Evolutionary conservation across 2,113 vertebrate species (phyloP).

Genomic region (Istiophorus platypterus): DNA sequence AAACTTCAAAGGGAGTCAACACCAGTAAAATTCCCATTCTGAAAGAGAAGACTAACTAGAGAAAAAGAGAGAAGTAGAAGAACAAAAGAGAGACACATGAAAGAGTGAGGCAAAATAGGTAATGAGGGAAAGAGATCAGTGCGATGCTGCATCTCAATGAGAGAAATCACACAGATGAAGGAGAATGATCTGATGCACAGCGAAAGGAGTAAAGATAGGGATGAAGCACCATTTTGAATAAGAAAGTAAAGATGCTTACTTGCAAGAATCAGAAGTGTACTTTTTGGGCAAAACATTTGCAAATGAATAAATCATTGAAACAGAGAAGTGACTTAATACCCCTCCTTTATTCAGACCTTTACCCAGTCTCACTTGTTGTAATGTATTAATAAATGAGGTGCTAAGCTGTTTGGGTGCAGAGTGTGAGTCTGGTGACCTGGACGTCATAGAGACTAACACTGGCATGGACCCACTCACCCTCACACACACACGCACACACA

Average conservation of each 20-base stretch:
- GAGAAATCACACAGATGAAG: conserved; percentile 49
- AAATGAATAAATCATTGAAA: conserved; percentile 50
- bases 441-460: background rate
- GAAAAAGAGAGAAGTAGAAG: conserved; percentile 20
- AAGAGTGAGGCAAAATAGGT: conserved; percentile 51
- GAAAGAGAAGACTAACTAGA: conserved; percentile 35
- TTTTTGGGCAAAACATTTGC: conserved; percentile 44
- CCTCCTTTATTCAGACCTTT: conserved; percentile 11
- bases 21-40: conserved; percentile 1
- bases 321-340: conserved; percentile 30
- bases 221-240: conserved; percentile 9
- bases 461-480: background rate
- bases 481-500: background rate
- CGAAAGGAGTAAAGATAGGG: background rate
- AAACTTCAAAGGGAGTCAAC: conserved; percentile 47
- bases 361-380: conserved; percentile 15
- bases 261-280: conserved; percentile 29
- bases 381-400: conserved; percentile 34
- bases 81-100: conserved; percentile 50
- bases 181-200: conserved; percentile 24
- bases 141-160: conserved; percentile 56
- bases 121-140: conserved; percentile 56
- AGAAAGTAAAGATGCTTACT: conserved; percentile 39
- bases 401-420: conserved; percentile 28
- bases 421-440: conserved; percentile 5